Evolutionary conservation across 2,888 invertebrate species (phyloP).

Genomic region (Hipparchia sbordonii): DNA sequence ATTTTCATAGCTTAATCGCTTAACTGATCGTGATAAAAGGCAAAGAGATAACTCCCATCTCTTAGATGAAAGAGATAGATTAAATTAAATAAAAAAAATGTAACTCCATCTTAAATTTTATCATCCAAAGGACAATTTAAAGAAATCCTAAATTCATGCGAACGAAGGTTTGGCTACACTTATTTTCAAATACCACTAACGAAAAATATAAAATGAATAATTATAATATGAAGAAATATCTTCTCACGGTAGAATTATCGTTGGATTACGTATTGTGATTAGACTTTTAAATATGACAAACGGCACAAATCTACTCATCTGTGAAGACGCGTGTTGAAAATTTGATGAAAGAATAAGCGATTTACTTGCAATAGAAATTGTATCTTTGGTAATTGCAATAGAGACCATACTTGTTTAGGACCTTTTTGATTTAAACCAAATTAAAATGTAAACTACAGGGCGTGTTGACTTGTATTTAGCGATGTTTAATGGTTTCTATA

Average conservation of each 20-base stretch:
- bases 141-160: too few relatives aligned
- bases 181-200: neutral
- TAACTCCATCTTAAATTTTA: too few relatives aligned
- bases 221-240: constrained; percentile 7
- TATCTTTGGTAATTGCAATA: constrained; percentile 29
- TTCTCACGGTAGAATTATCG: constrained; percentile 33
- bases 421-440: constrained; percentile 55
- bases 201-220: constrained; percentile 1
- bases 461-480: constrained; percentile 66
- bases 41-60: too few relatives aligned
- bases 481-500: constrained; percentile 76
- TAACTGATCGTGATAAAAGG: too few relatives aligned
- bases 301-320: constrained; percentile 72
- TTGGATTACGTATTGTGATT: constrained; percentile 48
- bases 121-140: too few relatives aligned
- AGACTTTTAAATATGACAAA: constrained; percentile 76
- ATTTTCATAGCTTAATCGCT: too few relatives aligned
- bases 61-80: too few relatives aligned
- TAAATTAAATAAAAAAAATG: too few relatives aligned
- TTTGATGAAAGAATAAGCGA: constrained; percentile 48
- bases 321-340: constrained; percentile 65
- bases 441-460: constrained; percentile 71
- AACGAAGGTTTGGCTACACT: too few relatives aligned
- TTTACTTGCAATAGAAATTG: neutral
- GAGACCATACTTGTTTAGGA: constrained; percentile 35